Percentiles rank a stretch among this genome's conserved stretches.
These are phyloP conservation scores for Coluber constrictor DNA, from an alignment of 2,797 vertebrate species.

Conservation along the genomic window DNA sequence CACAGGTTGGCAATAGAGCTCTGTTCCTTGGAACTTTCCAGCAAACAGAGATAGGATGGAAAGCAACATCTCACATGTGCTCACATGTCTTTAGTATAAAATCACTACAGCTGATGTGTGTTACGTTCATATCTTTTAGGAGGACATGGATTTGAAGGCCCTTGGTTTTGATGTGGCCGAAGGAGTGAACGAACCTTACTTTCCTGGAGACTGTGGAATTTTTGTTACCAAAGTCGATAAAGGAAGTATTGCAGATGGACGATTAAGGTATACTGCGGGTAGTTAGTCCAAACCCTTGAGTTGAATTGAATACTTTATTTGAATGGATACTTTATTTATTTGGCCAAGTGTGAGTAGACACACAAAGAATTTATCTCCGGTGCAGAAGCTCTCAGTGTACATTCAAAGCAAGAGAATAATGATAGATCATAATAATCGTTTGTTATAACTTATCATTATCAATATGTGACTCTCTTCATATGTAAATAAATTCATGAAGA, in stretches of 20 bases:
- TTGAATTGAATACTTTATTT: not conserved
- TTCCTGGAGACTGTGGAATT: conserved; percentile 91
- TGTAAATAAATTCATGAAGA: not conserved
- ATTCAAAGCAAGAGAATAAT: too few species aligned
- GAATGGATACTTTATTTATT: too few species aligned
- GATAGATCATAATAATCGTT: not conserved
- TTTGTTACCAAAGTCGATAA: conserved; percentile 97
- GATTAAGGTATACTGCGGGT: conserved; percentile 80
- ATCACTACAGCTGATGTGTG: not conserved
- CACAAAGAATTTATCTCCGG: too few species aligned
- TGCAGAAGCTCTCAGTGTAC: too few species aligned
- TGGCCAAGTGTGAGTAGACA: too few species aligned
- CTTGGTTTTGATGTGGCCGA: conserved; percentile 95
- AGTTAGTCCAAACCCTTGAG: not conserved
- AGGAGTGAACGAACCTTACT: conserved; percentile 90
- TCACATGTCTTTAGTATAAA: not conserved
- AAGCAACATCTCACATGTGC: not conserved
- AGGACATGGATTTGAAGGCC: conserved; percentile 93
- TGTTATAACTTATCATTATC: not conserved
- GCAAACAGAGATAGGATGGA: not conserved
- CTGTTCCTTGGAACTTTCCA: not conserved
- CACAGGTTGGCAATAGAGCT: not conserved
- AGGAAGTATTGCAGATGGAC: conserved; percentile 94
- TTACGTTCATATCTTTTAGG: conserved; percentile 69
- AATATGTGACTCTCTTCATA: not conserved